Evolutionary conservation across 2,113 vertebrate species (phyloP).

Genomic region (Lasiurus borealis): DNA sequence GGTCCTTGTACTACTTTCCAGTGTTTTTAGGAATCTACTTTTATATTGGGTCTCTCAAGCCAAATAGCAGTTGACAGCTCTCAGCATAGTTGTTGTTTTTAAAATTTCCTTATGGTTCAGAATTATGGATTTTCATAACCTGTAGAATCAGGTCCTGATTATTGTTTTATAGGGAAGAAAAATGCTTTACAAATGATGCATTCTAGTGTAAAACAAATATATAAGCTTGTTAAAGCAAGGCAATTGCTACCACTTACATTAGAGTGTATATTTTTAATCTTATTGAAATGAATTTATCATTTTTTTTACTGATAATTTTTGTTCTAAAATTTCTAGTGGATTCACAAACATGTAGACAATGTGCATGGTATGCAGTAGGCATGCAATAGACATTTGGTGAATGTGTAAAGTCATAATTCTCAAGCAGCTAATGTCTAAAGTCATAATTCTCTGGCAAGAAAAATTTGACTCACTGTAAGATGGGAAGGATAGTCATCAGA

Average conservation of each 20-base stretch:
- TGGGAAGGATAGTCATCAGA: not conserved
- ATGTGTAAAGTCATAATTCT: not conserved
- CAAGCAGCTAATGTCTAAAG: not conserved
- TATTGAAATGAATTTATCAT: slow-evolving; percentile 6
- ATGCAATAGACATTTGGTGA: not conserved
- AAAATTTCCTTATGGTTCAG: not conserved
- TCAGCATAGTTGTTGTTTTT: not conserved
- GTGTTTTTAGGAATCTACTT: slow-evolving; percentile 16
- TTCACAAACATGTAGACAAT: not conserved
- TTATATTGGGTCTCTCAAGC: not conserved
- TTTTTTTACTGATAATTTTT: not conserved
- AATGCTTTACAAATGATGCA: not conserved
- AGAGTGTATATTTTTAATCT: slow-evolving; percentile 16
- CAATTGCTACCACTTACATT: not conserved
- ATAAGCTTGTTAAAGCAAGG: not conserved
- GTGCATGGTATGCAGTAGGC: not conserved
- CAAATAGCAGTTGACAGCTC: not conserved
- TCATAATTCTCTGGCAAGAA: not conserved
- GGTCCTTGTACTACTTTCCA: not conserved
- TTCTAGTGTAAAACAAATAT: not conserved
- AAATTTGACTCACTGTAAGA: not conserved
- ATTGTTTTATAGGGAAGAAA: not conserved
- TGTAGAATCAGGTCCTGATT: not conserved
- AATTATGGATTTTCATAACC: not conserved
- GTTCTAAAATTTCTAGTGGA: not conserved